phyloP scores from a whole-genome alignment of 2,113 vertebrate genomes.

The Lontra canadensis region DNA sequence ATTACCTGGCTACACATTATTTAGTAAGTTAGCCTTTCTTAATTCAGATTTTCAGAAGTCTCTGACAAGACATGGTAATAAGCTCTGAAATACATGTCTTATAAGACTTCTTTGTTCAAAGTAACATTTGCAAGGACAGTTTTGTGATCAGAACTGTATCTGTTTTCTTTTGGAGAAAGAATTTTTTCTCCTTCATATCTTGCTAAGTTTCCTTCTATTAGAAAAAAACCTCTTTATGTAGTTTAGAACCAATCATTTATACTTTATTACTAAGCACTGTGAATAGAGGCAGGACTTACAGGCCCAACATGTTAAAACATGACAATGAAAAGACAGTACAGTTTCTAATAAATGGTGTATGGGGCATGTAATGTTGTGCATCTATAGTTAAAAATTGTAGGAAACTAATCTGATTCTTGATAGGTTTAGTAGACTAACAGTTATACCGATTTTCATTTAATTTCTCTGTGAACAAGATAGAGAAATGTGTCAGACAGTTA shows the following conservation, averaged over 20 bases:
- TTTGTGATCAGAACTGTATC: background rate
- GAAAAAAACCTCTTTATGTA: background rate
- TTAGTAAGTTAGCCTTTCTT: conserved; percentile 3
- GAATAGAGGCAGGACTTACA: background rate
- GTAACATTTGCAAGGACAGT: background rate
- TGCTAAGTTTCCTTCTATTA: background rate
- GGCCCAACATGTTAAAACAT: background rate
- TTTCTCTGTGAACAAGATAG: background rate
- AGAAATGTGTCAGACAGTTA: background rate
- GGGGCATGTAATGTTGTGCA: background rate
- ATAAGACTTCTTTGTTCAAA: background rate
- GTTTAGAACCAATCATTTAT: background rate
- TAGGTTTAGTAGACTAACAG: background rate
- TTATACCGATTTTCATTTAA: background rate
- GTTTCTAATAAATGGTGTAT: background rate
- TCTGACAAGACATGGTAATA: background rate
- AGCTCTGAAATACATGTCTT: background rate
- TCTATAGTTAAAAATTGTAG: background rate
- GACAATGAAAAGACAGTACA: background rate
- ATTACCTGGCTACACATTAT: background rate
- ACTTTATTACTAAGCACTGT: background rate
- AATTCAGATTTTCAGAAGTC: conserved; percentile 9
- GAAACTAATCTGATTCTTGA: background rate
- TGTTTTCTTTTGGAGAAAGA: conserved; percentile 17
- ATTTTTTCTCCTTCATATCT: background rate